Conservation (phyloP, 2,888 invertebrate species). For the Tetranychus piercei region DNA sequence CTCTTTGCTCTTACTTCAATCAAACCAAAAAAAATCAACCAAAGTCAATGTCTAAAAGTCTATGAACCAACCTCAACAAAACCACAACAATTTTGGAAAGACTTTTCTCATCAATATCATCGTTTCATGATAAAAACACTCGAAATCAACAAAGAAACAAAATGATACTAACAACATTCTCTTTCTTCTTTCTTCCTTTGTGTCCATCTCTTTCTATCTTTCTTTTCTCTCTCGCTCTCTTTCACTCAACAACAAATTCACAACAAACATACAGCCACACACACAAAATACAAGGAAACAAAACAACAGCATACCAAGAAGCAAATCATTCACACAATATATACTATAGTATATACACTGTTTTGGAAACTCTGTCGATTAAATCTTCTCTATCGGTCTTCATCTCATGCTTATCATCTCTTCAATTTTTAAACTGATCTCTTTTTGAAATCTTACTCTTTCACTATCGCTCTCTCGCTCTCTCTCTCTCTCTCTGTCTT, state of each 20-base stretch:
- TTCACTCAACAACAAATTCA: background rate
- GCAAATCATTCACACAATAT: background rate
- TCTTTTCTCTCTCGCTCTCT: constrained; percentile 7
- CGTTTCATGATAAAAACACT: background rate
- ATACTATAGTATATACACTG: background rate
- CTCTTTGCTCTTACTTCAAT: background rate
- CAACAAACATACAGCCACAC: background rate
- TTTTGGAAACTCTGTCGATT: background rate
- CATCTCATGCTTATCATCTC: background rate
- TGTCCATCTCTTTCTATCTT: too few species aligned
- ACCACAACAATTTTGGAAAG: too few species aligned
- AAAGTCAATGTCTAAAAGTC: too few species aligned
- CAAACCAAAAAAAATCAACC: too few species aligned
- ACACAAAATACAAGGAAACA: background rate
- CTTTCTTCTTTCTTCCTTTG: background rate
- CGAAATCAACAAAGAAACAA: constrained; percentile 39
- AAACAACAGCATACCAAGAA: constrained; percentile 2
- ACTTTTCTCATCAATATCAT: background rate
- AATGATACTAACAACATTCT: constrained; percentile 34
- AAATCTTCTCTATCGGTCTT: background rate
- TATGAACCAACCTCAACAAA: too few species aligned
- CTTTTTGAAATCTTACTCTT: constrained; percentile 2
- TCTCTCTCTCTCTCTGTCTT: background rate
- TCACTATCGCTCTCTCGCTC: constrained; percentile 5
- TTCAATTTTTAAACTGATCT: background rate